These are phyloP conservation scores for Cryptops parisi DNA, from an alignment of 2,888 invertebrate genomes.

Conservation along the genomic window DNA sequence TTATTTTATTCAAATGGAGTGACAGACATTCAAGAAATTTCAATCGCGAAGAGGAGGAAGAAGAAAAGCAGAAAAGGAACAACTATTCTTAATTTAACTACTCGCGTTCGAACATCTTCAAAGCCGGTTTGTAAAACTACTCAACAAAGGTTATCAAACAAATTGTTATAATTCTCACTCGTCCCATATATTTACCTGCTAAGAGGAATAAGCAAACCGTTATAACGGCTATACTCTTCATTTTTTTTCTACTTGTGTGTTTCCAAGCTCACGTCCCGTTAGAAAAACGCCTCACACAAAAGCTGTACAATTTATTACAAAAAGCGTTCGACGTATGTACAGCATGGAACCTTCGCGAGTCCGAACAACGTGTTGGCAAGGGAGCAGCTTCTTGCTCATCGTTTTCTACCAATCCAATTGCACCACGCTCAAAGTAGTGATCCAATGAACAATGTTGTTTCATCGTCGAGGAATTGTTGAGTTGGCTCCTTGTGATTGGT, in stretches of 20 bases:
- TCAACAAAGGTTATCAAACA: too few relatives aligned
- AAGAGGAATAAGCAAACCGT: not conserved
- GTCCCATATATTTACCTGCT: not conserved
- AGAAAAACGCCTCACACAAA: not conserved
- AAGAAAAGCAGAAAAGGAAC: too few relatives aligned
- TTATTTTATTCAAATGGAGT: too few relatives aligned
- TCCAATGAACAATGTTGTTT: not conserved
- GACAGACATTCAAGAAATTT: too few relatives aligned
- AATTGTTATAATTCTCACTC: not conserved
- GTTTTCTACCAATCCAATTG: not conserved
- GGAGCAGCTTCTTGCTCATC: not conserved
- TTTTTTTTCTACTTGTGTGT: not conserved
- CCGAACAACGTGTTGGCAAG: not conserved
- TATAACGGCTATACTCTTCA: not conserved
- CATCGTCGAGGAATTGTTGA: not conserved
- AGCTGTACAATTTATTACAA: not conserved
- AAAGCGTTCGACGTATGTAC: too few relatives aligned
- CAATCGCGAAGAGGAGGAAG: too few relatives aligned
- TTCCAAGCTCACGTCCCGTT: not conserved
- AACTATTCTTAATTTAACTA: too few relatives aligned
- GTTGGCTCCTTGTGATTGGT: conserved; percentile 1
- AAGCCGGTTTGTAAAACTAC: not conserved
- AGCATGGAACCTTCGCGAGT: not conserved
- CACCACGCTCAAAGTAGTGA: not conserved
- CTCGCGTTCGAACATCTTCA: not conserved